Conservation (phyloP, 2,888 invertebrate species). For the Agrotis puta region DNA sequence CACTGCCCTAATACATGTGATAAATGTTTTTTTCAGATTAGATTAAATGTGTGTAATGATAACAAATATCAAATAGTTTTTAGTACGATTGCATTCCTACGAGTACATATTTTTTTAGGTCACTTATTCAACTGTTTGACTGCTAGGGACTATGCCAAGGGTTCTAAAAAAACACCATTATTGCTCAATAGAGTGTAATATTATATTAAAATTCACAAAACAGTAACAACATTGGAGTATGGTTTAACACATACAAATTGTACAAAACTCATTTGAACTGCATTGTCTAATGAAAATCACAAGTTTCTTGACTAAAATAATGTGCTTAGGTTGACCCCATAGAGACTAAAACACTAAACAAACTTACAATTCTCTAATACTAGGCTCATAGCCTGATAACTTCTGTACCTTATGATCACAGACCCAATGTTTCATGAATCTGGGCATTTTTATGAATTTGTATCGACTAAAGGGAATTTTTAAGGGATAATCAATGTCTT, state of each 20-base stretch:
- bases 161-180: constrained; percentile 46
- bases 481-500: neutral
- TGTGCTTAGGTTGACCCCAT: constrained; percentile 51
- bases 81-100: neutral
- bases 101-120: neutral
- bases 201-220: constrained; percentile 75
- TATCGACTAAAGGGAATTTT: neutral
- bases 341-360: constrained; percentile 62
- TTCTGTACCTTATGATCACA: constrained; percentile 43
- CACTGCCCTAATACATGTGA: neutral
- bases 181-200: constrained; percentile 76
- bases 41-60: constrained; percentile 18
- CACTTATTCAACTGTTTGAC: neutral
- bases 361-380: constrained; percentile 66
- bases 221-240: constrained; percentile 70
- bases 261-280: constrained; percentile 70
- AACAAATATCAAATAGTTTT: neutral
- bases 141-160: neutral
- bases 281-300: constrained; percentile 54
- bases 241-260: constrained; percentile 71
- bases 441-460: neutral
- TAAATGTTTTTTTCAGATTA: constrained; percentile 12
- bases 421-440: constrained; percentile 41
- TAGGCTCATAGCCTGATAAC: constrained; percentile 32
- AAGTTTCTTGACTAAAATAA: constrained; percentile 60